phyloP scores from a whole-genome alignment of 2,797 vertebrate genomes.

The Gymnoscopelus microlampas region DNA sequence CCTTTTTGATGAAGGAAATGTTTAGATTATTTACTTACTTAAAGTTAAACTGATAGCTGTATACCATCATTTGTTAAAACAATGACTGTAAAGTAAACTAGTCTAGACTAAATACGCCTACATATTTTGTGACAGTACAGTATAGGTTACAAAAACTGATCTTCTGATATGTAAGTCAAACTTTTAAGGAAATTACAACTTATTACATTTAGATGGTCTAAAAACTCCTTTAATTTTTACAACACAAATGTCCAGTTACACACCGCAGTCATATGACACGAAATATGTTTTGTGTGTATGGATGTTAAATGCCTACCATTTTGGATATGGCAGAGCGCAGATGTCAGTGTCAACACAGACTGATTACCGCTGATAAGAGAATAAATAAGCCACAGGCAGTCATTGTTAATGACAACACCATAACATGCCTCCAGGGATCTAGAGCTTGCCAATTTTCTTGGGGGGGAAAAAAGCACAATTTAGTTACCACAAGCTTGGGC shows the following conservation, averaged over 20 bases:
- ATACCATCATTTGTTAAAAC: no score
- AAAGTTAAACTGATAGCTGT: background rate
- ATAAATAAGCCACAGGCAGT: slow-evolving; percentile 79
- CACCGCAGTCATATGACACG: slow-evolving; percentile 53
- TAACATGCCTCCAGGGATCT: slow-evolving; percentile 73
- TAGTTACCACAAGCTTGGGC: slow-evolving; percentile 59
- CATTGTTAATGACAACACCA: slow-evolving; percentile 78
- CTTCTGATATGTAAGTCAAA: no score
- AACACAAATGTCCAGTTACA: slow-evolving; percentile 55
- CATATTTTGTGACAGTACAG: no score
- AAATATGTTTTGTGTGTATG: slow-evolving; percentile 59
- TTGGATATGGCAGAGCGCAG: slow-evolving; percentile 73
- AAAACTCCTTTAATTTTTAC: slow-evolving; percentile 30
- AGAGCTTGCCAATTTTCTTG: slow-evolving; percentile 66
- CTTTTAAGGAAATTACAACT: no score
- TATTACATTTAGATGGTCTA: slow-evolving; percentile 45
- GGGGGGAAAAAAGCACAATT: slow-evolving; percentile 59
- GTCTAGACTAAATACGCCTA: no score
- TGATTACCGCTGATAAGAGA: slow-evolving; percentile 79
- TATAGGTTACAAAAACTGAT: no score
- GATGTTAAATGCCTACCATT: slow-evolving; percentile 64
- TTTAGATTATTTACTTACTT: background rate
- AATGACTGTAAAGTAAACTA: no score
- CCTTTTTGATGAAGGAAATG: background rate
- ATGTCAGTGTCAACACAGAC: slow-evolving; percentile 81